Base-by-base conservation (phyloP, 2,797 vertebrate genomes). In the Siniperca obscura region DNA sequence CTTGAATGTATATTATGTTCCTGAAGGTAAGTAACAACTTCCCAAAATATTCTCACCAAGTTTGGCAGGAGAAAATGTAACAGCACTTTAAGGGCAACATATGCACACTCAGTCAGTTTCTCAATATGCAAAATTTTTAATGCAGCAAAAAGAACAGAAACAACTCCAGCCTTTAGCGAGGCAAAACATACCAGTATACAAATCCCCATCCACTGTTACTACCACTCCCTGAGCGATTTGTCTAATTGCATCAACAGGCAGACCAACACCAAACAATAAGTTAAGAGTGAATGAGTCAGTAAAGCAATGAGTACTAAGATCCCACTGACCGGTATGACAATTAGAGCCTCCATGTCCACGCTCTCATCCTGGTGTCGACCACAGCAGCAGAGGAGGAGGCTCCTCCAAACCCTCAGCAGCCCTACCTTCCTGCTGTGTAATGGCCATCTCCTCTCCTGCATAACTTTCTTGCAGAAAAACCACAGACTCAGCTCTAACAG, bases 321-420 rank as follows among this genome's bases (percentile, higher is more conserved):
- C 61, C 57, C 69, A 94, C 94, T 91, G 88, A 95, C 94, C 93
- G 90, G 94, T 40, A 92, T 9, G 3, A 94, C 87, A 79, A 92
- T 81, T 3, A 95, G 74, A 76, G 88, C 83, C 80, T 95, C 90
- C 62, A 68, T 74, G 55, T 93, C 87, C 88, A 90, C 70, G 70
- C 76, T 83, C 8, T 90, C 53, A 25, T 80, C 79, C 64, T 74
- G 84, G 13, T 68, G 61, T 21, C 7, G 55, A 46, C 72, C 60
- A 57, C 75, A 89, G 88, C 82, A 89, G 72, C 78, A 74, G 83
- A 86, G 69, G 13, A 78, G 40, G 27, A 77, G 38, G n/a, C 69
- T 74, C 59, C 78, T 85, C 79, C 86, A 74, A 50, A 79, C 55
- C 68, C 80, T 76, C 71, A 25, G 69, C 64, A 86, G 71, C 30